A percentile compares a stretch with the other conserved stretches of the same genome.
These are phyloP conservation scores for Eurosta solidaginis DNA, from an alignment of 1,140 invertebrate species.

Conservation along the genomic window DNA sequence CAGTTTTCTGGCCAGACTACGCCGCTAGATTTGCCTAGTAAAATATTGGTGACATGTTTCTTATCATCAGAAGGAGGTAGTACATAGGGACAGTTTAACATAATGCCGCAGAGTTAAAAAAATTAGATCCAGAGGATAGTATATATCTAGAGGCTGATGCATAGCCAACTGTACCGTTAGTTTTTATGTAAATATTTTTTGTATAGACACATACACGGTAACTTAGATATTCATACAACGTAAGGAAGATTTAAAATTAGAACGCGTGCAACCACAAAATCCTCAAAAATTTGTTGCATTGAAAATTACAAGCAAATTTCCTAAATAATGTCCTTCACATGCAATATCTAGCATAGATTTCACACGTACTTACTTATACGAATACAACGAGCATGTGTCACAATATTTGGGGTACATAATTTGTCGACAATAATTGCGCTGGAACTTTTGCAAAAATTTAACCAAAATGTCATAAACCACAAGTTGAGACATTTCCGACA, in stretches of 20 bases:
- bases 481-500: conserved; percentile 1
- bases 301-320: background rate
- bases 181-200: background rate
- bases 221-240: background rate
- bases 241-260: background rate
- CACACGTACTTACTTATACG: too few relatives aligned
- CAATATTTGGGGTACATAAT: background rate
- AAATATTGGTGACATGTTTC: too few relatives aligned
- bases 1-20: too few relatives aligned
- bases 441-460: background rate
- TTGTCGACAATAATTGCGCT: background rate
- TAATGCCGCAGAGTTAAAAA: too few relatives aligned
- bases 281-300: background rate
- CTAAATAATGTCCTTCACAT: background rate
- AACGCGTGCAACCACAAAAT: conserved; percentile 10
- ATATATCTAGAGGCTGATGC: too few relatives aligned
- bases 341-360: too few relatives aligned
- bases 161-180: too few relatives aligned
- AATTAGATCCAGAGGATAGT: too few relatives aligned
- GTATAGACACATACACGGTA: background rate
- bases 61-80: too few relatives aligned
- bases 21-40: too few relatives aligned
- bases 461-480: background rate
- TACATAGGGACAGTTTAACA: too few relatives aligned
- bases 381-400: background rate